A percentile compares a stretch with the other conserved stretches of the same genome.
Conservation (phyloP, 1,140 invertebrate species). For the Caenorhabditis tropicalis region DNA sequence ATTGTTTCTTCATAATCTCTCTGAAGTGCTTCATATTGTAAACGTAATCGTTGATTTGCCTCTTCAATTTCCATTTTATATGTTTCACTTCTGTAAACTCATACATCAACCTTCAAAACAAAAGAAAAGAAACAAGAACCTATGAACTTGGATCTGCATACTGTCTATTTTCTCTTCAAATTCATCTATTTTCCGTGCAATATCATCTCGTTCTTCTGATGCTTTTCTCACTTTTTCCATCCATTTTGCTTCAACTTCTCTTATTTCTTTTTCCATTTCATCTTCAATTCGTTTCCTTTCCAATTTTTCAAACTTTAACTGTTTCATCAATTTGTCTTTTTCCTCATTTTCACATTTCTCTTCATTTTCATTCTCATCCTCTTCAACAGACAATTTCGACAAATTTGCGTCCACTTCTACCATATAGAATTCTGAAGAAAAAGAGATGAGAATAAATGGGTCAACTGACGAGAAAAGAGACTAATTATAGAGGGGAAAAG, state of each 20-base stretch:
- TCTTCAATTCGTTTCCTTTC: slow-evolving; percentile 42
- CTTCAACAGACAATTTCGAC: slow-evolving; percentile 27
- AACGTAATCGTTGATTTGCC: slow-evolving; percentile 32
- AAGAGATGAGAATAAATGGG: slow-evolving; percentile 29
- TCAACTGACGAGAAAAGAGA: not conserved
- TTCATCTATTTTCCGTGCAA: not conserved
- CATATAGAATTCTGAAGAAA: slow-evolving; percentile 42
- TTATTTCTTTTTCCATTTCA: slow-evolving; percentile 47
- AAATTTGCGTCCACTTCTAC: slow-evolving; percentile 26
- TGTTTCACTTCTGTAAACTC: slow-evolving; percentile 27
- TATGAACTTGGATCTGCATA: slow-evolving; percentile 5
- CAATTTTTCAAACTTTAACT: slow-evolving; percentile 18
- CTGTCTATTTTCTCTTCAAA: slow-evolving; percentile 21
- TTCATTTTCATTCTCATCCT: slow-evolving; percentile 43
- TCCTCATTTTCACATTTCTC: slow-evolving; percentile 30
- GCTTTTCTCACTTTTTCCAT: slow-evolving; percentile 49
- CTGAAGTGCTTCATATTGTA: slow-evolving; percentile 51
- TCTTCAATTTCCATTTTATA: slow-evolving; percentile 52
- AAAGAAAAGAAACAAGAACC: not conserved
- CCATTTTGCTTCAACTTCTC: slow-evolving; percentile 33
- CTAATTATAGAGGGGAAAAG: slow-evolving; percentile 29
- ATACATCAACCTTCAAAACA: not conserved
- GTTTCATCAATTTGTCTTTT: slow-evolving; percentile 25
- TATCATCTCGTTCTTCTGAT: slow-evolving; percentile 4
- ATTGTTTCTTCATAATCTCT: slow-evolving; percentile 60